phyloP scores from a whole-genome alignment of 2,888 invertebrate genomes.

The Rhyacophila evoluta region DNA sequence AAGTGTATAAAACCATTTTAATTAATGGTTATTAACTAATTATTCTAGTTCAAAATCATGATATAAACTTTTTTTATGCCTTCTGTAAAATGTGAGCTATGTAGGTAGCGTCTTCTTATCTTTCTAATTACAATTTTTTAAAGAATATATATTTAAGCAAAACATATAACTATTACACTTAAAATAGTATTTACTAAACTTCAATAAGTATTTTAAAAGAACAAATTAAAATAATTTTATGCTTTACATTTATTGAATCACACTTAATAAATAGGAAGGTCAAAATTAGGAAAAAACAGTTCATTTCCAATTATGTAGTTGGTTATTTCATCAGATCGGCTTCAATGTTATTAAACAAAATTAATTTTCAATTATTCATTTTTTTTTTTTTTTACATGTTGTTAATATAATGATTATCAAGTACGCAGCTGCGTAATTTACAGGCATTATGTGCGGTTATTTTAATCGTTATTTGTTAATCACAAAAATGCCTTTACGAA shows the following conservation, averaged over 20 bases:
- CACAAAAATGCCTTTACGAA: neutral
- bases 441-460: slow-evolving; percentile 14
- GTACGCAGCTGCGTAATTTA: slow-evolving; percentile 19
- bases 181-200: too few species aligned
- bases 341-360: neutral
- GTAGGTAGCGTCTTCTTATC: too few species aligned
- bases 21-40: too few species aligned
- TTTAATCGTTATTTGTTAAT: slow-evolving; percentile 22
- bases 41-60: too few species aligned
- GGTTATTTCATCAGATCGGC: neutral
- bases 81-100: too few species aligned
- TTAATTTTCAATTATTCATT: slow-evolving; percentile 24
- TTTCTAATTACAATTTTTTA: too few species aligned
- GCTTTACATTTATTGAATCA: neutral
- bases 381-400: neutral
- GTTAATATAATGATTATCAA: neutral
- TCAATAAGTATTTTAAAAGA: too few species aligned
- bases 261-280: neutral
- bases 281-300: neutral
- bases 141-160: too few species aligned
- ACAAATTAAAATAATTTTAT: too few species aligned
- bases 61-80: too few species aligned
- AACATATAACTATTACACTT: too few species aligned
- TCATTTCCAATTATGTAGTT: neutral
- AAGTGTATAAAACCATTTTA: too few species aligned